phyloP scores from a whole-genome alignment of 2,888 invertebrate species.

The Pammene aurita region DNA sequence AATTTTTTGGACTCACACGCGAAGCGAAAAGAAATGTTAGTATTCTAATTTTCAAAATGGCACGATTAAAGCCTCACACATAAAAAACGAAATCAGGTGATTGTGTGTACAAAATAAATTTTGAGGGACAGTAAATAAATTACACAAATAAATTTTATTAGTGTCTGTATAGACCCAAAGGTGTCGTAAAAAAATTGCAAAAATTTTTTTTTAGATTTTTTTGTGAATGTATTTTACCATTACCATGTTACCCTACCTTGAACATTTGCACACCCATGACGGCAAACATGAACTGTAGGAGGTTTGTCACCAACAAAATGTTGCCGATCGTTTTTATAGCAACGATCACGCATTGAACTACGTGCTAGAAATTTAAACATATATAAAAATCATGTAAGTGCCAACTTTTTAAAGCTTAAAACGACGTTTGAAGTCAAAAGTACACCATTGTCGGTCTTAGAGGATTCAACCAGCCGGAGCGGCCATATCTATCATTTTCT shows the following conservation, averaged over 20 bases:
- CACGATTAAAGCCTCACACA: conserved; percentile 68
- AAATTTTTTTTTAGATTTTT: conserved; percentile 31
- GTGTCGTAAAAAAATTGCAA: conserved; percentile 59
- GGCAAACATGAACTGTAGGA: conserved; percentile 99
- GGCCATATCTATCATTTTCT: no score
- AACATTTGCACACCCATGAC: conserved; percentile 99
- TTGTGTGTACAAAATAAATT: conserved; percentile 46
- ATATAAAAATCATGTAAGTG: conserved; percentile 10
- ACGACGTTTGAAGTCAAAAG: no score
- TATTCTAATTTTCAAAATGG: conserved; percentile 52
- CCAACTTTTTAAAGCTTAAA: background rate
- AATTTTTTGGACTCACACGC: conserved; percentile 79
- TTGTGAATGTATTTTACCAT: conserved; percentile 42
- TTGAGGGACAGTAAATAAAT: conserved; percentile 44
- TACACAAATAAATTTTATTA: conserved; percentile 48
- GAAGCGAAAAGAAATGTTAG: conserved; percentile 66
- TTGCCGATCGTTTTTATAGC: conserved; percentile 99
- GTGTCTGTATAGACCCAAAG: conserved; percentile 70
- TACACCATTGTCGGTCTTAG: no score
- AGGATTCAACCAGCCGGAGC: no score
- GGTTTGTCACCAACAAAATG: conserved; percentile 99
- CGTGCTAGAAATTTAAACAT: conserved; percentile 87
- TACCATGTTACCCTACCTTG: conserved; percentile 89
- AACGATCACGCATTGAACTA: conserved; percentile 99
- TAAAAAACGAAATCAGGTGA: conserved; percentile 67